A percentile compares a stretch with the other conserved stretches of the same genome.
phyloP scores from a whole-genome alignment of 2,888 invertebrate species.

The Hoplodrina ambigua region DNA sequence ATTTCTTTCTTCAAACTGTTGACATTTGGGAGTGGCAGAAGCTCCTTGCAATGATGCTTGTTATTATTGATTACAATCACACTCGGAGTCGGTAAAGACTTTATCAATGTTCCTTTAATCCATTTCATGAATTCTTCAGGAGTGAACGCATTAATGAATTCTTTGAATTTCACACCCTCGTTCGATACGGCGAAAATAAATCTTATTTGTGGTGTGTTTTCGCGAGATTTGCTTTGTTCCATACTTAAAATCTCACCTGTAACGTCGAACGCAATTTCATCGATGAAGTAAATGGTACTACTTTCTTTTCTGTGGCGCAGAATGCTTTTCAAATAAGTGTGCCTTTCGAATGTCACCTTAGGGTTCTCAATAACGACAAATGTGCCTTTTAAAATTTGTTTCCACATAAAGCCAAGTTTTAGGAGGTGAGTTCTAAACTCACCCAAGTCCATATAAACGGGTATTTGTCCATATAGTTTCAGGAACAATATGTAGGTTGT shows the following conservation, averaged over 20 bases:
- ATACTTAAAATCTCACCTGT: slow-evolving; percentile 15
- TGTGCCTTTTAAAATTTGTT: slow-evolving; percentile 33
- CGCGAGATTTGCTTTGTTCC: slow-evolving; percentile 7
- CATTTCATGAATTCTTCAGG: slow-evolving; percentile 18
- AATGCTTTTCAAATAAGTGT: slow-evolving; percentile 68
- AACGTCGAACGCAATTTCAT: slow-evolving; percentile 51
- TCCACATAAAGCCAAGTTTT: slow-evolving; percentile 72
- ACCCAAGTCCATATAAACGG: slow-evolving; percentile 65
- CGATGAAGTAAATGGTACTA: slow-evolving; percentile 64
- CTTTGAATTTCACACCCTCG: slow-evolving; percentile 15
- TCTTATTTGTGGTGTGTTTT: neutral
- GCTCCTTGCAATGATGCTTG: slow-evolving; percentile 44
- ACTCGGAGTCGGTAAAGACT: slow-evolving; percentile 5
- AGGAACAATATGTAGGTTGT: slow-evolving; percentile 63
- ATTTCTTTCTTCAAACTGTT: slow-evolving; percentile 60
- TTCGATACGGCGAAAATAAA: slow-evolving; percentile 29
- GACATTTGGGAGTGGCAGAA: slow-evolving; percentile 47
- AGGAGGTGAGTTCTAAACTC: slow-evolving; percentile 67
- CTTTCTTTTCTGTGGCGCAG: slow-evolving; percentile 39
- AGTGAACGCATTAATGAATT: slow-evolving; percentile 7
- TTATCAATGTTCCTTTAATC: slow-evolving; percentile 14
- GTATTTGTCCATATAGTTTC: slow-evolving; percentile 55
- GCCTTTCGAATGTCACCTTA: slow-evolving; percentile 67
- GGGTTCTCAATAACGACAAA: slow-evolving; percentile 73
- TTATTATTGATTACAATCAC: slow-evolving; percentile 44